These are phyloP conservation scores for Alaudala cheleensis DNA, from an alignment of 2,113 vertebrate genomes.

Conservation along the genomic window DNA sequence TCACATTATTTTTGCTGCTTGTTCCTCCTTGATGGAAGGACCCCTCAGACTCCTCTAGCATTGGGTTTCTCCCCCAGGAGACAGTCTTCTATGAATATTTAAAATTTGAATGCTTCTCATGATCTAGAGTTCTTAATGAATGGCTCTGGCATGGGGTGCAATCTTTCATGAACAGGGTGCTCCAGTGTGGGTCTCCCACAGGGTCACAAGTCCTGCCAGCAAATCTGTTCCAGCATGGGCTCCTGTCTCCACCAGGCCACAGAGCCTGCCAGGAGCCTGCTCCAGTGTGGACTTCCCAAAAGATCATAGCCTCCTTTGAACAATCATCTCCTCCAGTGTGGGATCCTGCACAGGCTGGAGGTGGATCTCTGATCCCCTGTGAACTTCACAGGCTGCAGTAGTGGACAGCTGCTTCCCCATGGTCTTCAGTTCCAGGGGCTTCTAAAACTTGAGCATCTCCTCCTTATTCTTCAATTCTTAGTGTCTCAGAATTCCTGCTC, in stretches of 20 bases:
- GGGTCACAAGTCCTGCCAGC: not conserved
- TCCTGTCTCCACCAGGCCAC: not conserved
- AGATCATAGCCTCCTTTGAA: not conserved
- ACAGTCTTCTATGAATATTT: not conserved
- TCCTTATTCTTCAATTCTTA: not conserved
- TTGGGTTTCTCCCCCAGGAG: rapidly evolving
- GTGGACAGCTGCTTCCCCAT: not conserved
- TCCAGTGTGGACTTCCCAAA: not conserved
- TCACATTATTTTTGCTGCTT: not conserved
- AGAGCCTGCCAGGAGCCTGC: not conserved
- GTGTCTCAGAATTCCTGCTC: not conserved
- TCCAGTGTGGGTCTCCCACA: not conserved
- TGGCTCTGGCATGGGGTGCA: not conserved
- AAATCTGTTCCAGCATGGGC: not conserved
- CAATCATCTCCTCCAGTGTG: not conserved
- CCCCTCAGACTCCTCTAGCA: not conserved
- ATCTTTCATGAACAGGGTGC: not conserved
- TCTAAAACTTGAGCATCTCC: not conserved
- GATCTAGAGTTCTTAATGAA: not conserved
- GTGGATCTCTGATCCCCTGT: not conserved
- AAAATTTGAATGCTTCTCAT: not conserved
- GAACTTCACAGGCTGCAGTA: not conserved
- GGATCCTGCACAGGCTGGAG: not conserved
- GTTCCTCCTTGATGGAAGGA: not conserved
- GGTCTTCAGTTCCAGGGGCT: not conserved